phyloP scores from a whole-genome alignment of 2,888 invertebrate species.

The Perizoma affinitatum region DNA sequence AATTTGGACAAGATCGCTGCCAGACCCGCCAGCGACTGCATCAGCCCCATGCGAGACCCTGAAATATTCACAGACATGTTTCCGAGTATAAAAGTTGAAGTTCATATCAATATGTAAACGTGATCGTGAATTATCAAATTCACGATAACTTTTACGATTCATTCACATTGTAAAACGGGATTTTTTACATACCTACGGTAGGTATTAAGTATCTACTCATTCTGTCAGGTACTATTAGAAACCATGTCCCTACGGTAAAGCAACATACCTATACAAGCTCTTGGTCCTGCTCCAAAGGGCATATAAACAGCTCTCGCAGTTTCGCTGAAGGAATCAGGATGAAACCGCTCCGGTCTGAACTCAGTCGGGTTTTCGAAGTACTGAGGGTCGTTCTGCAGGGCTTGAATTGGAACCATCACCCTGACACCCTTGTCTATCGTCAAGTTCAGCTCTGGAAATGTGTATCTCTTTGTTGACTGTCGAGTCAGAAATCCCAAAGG shows the following conservation, averaged over 20 bases:
- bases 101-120: too few species aligned
- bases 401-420: slow-evolving; percentile 44
- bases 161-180: too few species aligned
- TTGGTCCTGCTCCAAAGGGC: slow-evolving; percentile 47
- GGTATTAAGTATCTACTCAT: too few species aligned
- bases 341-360: slow-evolving; percentile 46
- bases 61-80: slow-evolving; percentile 4
- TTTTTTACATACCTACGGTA: too few species aligned
- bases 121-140: too few species aligned
- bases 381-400: slow-evolving; percentile 43
- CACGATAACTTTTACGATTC: too few species aligned
- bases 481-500: slow-evolving; percentile 45
- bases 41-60: slow-evolving; percentile 44
- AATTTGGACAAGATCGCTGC: slow-evolving; percentile 44
- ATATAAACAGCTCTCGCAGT: slow-evolving; percentile 39
- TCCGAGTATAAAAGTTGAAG: too few species aligned
- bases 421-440: slow-evolving; percentile 45
- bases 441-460: slow-evolving; percentile 29
- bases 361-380: slow-evolving; percentile 45
- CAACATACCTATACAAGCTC: slow-evolving; percentile 46
- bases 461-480: slow-evolving; percentile 38
- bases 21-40: slow-evolving; percentile 49
- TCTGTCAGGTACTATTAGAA: too few species aligned
- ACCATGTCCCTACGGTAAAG: too few species aligned
- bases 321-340: slow-evolving; percentile 16